phyloP scores from a whole-genome alignment of 2,888 invertebrate species.

The Trichopoda pennipes region DNA sequence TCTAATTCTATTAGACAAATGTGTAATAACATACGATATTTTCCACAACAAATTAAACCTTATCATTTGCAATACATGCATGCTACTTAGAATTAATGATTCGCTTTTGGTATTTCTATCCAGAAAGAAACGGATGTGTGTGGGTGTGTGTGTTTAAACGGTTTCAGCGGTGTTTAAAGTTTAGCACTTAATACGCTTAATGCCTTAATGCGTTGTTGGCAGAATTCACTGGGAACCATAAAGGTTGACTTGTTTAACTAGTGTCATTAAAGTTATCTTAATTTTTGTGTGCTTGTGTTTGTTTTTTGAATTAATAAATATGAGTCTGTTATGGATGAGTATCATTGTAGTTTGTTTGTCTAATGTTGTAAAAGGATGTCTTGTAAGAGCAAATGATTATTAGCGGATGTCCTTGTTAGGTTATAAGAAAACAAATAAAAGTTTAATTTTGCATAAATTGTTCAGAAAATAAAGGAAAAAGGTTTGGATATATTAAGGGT shows the following conservation, averaged over 20 bases:
- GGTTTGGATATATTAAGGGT: background rate
- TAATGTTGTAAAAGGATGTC: conserved; percentile 47
- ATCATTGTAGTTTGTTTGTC: conserved; percentile 33
- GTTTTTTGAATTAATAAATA: conserved; percentile 1
- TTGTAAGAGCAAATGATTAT: conserved; percentile 68
- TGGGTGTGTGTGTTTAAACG: conserved; percentile 1
- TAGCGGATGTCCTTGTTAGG: conserved; percentile 68
- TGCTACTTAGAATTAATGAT: conserved; percentile 56
- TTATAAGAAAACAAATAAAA: conserved; percentile 66
- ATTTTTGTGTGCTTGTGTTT: conserved; percentile 51
- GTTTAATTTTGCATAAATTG: conserved; percentile 63
- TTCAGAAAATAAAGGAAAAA: conserved; percentile 41
- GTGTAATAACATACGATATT: conserved; percentile 52
- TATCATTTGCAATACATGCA: conserved; percentile 59
- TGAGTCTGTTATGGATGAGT: conserved; percentile 13
- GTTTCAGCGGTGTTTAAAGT: conserved; percentile 33
- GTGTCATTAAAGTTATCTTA: conserved; percentile 65
- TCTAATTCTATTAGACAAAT: conserved; percentile 67
- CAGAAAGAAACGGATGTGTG: background rate
- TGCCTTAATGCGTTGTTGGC: conserved; percentile 8
- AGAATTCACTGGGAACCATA: conserved; percentile 6
- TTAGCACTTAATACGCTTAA: conserved; percentile 40
- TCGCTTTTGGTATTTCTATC: conserved; percentile 24
- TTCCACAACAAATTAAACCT: conserved; percentile 56
- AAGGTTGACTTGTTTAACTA: conserved; percentile 53